Base-by-base conservation (phyloP, 2,888 invertebrate species). In the Pegoplata infirma region DNA sequence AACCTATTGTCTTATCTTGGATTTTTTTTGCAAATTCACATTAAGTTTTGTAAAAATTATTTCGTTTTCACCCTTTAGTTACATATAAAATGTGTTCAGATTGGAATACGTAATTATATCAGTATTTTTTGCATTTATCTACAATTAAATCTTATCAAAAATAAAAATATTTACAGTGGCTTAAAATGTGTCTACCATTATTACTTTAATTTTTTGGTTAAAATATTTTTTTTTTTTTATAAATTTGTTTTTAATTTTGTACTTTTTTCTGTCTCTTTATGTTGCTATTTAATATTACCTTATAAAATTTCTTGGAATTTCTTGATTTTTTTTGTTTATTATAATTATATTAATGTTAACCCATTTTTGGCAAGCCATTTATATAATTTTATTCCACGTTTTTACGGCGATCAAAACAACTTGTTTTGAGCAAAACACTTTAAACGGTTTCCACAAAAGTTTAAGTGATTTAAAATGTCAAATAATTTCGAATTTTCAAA, bases 291-390 rank as follows among this genome's bases (percentile, higher is more conserved):
- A 47, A 47, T 17, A 32, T 47, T 32, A 32, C 32, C 16, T 25
- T 53, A 19, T 32, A 28, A 5, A 3, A 6, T 36, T 63, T 64
- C 51, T 53, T 12, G 40, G 36, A 64, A 64, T 67, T 67, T 46
- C 19, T 53, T 44, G 21, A 49, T 1, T 40, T 21, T 40, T 23
- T 51, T 49, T 53, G 4, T 10, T 12, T 12, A 14, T 40, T 12
- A 2, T 47, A 25, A n/a, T 59, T 44, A n/a, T 10, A 6, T 28
- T 32, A 10, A 36, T 36, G 5, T 44, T 61, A 23, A 23, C 17
- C 47, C 16, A 47, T 17, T 47, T 3, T 17, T 47, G 16, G 5
- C 5, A 46, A 46, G 21, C 21, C 8, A 4, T 53, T 51, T n/a
- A n/a, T n/a, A n/a, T 32, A 28, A 12, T 3, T 53, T n/a, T 25